Evolutionary conservation across 2,888 invertebrate genomes (phyloP), one percentile per base, ranked within the genome.

Genomic region (Spatulosminthurus flaviceps): DNA sequence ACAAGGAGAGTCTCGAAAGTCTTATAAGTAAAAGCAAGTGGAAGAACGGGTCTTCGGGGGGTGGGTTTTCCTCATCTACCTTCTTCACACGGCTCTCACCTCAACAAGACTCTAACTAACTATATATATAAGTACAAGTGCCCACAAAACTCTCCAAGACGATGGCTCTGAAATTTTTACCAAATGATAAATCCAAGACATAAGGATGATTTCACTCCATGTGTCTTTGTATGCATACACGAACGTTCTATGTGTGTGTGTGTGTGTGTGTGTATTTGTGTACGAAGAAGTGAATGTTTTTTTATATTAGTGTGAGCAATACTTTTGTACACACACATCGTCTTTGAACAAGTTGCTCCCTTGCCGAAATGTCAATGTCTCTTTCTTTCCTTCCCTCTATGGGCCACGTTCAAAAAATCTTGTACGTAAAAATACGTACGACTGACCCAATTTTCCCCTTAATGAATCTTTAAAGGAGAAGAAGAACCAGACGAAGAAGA

Each of bases 31-130:
- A 7, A 64, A 24, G n/a, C 24, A 64, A n/a, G n/a, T n/a, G n/a
- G n/a, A n/a, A n/a, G n/a, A n/a, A 64, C 24, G 64, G 64, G 24
- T 64, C 26, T 64, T 64, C 60, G 64, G 64, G 64, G n/a, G 64
- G 64, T 64, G 64, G 64, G 64, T 64, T 64, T 64, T 64, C 9
- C 9, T n/a, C n/a, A n/a, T n/a, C n/a, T n/a, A n/a, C n/a, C n/a
- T 51, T 19, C 51, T 34, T 34, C 5, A 4, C 4, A 9, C 9
- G 34, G 34, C 34, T 34, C n/a, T n/a, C 34, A 34, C 34, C 34
- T 34, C 34, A 7, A 9, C 4, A 34, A 34, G 34, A n/a, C n/a
- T n/a, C n/a, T n/a, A n/a, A n/a, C n/a, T 34, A 34, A 9, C 51
- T n/a, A 2, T 51, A 16, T 4, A 51, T 19, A n/a, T 19, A 51